A percentile compares a stretch with the other conserved stretches of the same genome.
Conservation (phyloP, 2,797 vertebrate genomes). For the Acanthis flammea region DNA sequence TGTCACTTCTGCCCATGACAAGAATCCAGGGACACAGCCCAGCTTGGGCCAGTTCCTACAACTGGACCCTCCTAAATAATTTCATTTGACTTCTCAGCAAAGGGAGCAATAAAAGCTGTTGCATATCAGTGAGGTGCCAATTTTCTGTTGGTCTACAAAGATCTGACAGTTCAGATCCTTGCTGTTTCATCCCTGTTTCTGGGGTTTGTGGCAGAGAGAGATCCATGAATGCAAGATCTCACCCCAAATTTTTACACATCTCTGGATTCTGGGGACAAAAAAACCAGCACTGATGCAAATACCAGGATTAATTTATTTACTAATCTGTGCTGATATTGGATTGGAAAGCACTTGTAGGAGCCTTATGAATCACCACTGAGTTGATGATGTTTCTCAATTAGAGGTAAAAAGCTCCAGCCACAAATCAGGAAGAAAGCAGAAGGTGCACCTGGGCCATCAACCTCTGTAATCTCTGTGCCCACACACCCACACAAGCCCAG, state of each 20-base stretch:
- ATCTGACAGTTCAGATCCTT: background rate
- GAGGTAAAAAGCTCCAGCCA: background rate
- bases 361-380: background rate
- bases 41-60: background rate
- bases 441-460: background rate
- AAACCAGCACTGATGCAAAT: background rate
- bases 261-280: background rate
- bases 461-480: background rate
- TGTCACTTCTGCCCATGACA: background rate
- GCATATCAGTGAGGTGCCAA: background rate
- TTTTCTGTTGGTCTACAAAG: background rate
- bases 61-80: background rate
- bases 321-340: background rate
- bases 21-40: background rate
- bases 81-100: background rate
- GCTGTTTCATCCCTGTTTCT: background rate
- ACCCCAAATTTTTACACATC: background rate
- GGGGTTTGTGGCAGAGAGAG: background rate
- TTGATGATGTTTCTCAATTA: background rate
- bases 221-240: background rate
- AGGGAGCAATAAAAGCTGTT: background rate
- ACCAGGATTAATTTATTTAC: background rate
- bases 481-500: background rate
- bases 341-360: background rate
- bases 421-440: background rate